Conservation (phyloP, 2,888 invertebrate genomes). For the Phorcus lineatus region DNA sequence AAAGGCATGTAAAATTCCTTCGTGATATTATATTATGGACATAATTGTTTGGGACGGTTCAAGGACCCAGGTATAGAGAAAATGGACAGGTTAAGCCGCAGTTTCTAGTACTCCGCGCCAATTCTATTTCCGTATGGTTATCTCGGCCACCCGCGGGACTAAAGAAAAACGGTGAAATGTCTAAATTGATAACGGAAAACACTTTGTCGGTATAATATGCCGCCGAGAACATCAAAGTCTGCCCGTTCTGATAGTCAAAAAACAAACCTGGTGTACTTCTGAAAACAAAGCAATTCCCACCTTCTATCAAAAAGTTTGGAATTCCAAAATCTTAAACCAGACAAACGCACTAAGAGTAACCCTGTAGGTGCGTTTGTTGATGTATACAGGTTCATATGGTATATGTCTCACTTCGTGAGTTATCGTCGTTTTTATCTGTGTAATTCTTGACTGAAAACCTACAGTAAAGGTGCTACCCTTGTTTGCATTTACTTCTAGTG, state of each 20-base stretch:
- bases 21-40: too few relatives aligned
- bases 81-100: neutral
- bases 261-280: neutral
- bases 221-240: neutral
- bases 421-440: too few relatives aligned
- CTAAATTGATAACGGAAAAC: neutral
- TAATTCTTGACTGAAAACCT: too few relatives aligned
- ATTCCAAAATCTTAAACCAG: neutral
- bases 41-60: too few relatives aligned
- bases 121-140: neutral
- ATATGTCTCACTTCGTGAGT: too few relatives aligned
- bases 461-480: too few relatives aligned
- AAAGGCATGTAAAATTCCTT: too few relatives aligned
- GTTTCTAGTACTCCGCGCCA: neutral
- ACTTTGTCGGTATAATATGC: neutral
- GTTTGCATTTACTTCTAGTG: too few relatives aligned
- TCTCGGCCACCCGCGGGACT: neutral
- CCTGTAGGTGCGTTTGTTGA: neutral
- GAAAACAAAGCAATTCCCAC: neutral
- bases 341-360: too few relatives aligned
- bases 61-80: too few relatives aligned
- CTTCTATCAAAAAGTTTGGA: constrained; percentile 7
- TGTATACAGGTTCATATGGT: too few relatives aligned
- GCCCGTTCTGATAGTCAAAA: neutral
- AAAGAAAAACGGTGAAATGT: neutral